These are phyloP conservation scores for Pocota personata DNA, from an alignment of 2,888 invertebrate genomes.

Conservation along the genomic window DNA sequence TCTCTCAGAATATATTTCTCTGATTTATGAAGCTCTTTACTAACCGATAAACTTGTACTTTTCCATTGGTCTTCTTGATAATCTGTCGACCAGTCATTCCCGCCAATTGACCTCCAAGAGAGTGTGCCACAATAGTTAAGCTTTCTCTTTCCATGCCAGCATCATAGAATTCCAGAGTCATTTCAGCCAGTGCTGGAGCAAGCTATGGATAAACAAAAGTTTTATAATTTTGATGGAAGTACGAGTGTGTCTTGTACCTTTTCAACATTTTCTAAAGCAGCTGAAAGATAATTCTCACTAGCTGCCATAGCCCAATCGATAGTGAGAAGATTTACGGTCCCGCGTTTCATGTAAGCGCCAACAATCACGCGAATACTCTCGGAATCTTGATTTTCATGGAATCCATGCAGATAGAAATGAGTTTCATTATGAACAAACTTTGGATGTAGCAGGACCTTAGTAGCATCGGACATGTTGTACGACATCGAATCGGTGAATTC, in stretches of 20 bases:
- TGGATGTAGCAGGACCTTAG: conserved; percentile 25
- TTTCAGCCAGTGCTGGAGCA: conserved; percentile 19
- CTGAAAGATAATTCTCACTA: conserved; percentile 13
- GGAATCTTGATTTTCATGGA: conserved; percentile 83
- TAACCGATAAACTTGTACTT: conserved; percentile 22
- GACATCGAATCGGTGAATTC: neutral
- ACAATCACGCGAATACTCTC: conserved; percentile 83
- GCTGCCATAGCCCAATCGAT: conserved; percentile 74
- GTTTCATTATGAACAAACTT: conserved; percentile 77
- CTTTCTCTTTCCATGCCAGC: conserved; percentile 28
- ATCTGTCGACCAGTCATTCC: conserved; percentile 39
- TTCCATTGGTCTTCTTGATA: conserved; percentile 32
- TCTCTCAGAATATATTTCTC: neutral
- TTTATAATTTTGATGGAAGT: neutral
- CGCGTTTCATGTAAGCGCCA: conserved; percentile 71
- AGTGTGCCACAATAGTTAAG: conserved; percentile 44
- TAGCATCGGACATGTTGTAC: conserved; percentile 43
- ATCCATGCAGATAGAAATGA: conserved; percentile 84
- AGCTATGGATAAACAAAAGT: neutral
- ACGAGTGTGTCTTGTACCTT: conserved; percentile 7
- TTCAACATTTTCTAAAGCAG: conserved; percentile 37
- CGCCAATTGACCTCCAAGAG: conserved; percentile 57
- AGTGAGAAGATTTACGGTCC: conserved; percentile 72
- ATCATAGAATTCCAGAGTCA: conserved; percentile 8
- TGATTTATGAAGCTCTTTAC: neutral